Conservation (phyloP, 2,888 invertebrate genomes). For the Exocentrus adspersus region DNA sequence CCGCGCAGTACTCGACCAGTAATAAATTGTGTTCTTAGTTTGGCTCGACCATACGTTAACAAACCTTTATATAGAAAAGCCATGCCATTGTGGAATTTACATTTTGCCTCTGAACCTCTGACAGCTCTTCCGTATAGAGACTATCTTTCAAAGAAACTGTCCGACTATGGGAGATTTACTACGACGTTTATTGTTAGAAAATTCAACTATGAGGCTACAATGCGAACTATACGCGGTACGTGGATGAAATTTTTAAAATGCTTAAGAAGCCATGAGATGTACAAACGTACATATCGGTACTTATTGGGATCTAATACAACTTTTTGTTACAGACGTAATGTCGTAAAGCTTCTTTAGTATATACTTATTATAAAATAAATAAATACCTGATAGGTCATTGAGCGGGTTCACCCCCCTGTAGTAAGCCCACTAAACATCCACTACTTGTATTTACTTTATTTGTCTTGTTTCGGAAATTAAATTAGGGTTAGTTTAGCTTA, state of each 20-base stretch:
- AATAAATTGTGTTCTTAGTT: conserved; percentile 37
- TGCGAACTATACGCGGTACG: conserved; percentile 32
- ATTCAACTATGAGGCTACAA: conserved; percentile 32
- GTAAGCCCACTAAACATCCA: no score
- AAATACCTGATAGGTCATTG: no score
- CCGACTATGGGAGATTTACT: conserved; percentile 35
- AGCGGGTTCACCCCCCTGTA: no score
- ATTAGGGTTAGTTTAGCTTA: no score
- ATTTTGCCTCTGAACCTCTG: conserved; percentile 24
- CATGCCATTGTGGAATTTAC: conserved; percentile 30
- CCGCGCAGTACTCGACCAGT: conserved; percentile 22
- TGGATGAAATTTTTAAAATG: conserved; percentile 28
- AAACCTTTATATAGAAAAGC: conserved; percentile 35
- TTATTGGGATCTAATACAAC: conserved; percentile 13
- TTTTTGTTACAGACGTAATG: no score
- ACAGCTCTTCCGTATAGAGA: conserved; percentile 30
- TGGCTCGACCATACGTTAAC: conserved; percentile 36
- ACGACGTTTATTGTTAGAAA: conserved; percentile 36
- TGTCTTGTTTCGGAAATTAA: no score
- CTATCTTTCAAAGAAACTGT: conserved; percentile 33
- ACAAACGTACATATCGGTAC: not conserved
- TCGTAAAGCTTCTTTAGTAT: no score
- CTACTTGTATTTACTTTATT: no score
- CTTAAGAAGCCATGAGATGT: conserved; percentile 15
- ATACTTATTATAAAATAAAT: no score